These are phyloP conservation scores for Solenopsis invicta DNA, from an alignment of 1,140 invertebrate species.

Conservation along the genomic window DNA sequence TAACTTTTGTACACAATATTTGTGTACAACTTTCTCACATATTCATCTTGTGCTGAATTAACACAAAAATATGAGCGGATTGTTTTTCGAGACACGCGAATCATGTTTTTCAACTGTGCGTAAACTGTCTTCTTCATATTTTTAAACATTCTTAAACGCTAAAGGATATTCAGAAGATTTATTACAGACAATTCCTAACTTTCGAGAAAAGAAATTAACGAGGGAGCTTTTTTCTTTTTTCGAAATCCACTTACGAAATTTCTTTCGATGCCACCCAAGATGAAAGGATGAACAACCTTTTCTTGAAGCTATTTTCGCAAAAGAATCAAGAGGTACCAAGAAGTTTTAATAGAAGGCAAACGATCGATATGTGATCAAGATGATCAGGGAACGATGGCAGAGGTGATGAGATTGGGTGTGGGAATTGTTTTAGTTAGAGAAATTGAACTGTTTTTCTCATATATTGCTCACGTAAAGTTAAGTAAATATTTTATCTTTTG, in stretches of 20 bases:
- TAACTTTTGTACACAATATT: no score
- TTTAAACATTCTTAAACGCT: not conserved
- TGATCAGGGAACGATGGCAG: not conserved
- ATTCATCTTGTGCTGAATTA: no score
- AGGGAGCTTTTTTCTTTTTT: not conserved
- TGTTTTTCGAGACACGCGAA: no score
- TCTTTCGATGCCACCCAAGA: not conserved
- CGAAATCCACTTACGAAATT: not conserved
- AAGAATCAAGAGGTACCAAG: not conserved
- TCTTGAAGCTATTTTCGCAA: not conserved
- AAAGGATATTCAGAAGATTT: not conserved
- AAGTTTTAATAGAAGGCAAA: not conserved
- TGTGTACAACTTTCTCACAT: no score
- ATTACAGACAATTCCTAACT: not conserved
- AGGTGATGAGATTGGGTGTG: not conserved
- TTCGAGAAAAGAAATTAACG: not conserved
- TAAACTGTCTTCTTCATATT: not conserved
- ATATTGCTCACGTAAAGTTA: slow-evolving; percentile 55
- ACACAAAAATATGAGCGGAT: no score
- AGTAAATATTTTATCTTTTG: slow-evolving; percentile 50
- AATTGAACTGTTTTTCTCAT: slow-evolving; percentile 7
- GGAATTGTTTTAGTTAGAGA: slow-evolving; percentile 18
- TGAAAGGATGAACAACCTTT: not conserved
- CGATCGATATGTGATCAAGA: not conserved
- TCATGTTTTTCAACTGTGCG: no score